Base-by-base conservation (phyloP, 2,113 vertebrate genomes). In the Penelope pileata region DNA sequence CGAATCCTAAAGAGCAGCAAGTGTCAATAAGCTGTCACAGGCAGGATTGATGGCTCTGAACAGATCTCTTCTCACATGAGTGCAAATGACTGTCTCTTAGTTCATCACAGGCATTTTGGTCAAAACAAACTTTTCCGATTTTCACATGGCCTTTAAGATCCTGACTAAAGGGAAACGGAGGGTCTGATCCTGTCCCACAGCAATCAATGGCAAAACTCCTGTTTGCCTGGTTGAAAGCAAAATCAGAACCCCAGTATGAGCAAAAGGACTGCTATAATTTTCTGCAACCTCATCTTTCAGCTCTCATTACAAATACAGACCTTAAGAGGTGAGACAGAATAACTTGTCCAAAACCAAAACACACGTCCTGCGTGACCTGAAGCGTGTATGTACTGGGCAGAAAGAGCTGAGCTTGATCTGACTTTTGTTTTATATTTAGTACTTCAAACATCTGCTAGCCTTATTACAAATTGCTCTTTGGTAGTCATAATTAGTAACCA, bases 21-120 rank as follows among this genome's bases (percentile, higher is more conserved):
- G 88, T 77, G 67, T 96, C 90, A 95, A 80, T 86, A 86, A 0
- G 1, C 56, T 95, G 91, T 96, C 96, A 93, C 47, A n/a, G 86
- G 78, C 3, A 53, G 92, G 78, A 94, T 45, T 74, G 88, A 94
- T 96, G 84, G 54, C 48, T 79, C 59, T 84, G 88, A 48, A 59
- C n/a, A 91, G 51, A 88, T 60, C 69, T 77, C 83, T 83, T 97
- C 83, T 93, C 95, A 94, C 70, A 40, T 45, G 83, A 75, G 91
- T 91, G 97, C 87, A 83, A 97, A 96, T 91, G 45, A 59, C 91
- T 86, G 16, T 15, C 85, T 89, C 91, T 93, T 56, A 73, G 93
- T 56, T 96, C 84, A 91, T 88, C 95, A 90, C 93, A 94, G 83
- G 78, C 62, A 94, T 94, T 95, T 90, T 90, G 84, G 91, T 95